A percentile compares a stretch with the other conserved stretches of the same genome.
Evolutionary conservation across 2,113 vertebrate genomes (phyloP).

Genomic region (Megaceryle torquata): DNA sequence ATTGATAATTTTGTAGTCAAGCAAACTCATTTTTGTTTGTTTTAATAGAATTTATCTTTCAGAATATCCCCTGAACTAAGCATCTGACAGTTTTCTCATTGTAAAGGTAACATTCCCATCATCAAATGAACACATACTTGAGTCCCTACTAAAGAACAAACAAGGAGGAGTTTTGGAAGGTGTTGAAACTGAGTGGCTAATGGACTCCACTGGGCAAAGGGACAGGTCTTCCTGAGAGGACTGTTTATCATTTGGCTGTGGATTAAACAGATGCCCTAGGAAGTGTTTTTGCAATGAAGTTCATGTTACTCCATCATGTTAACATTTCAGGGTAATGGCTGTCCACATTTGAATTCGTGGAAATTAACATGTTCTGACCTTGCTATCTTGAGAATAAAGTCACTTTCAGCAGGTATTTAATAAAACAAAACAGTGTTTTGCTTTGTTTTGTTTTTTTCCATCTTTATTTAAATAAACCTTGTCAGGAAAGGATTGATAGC

Average conservation of each 20-base stretch:
- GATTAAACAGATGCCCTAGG: constrained; percentile 57
- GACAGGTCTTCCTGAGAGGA: background rate
- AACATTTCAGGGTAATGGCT: constrained; percentile 7
- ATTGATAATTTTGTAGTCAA: background rate
- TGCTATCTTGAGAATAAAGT: background rate
- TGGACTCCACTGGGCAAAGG: constrained; percentile 1
- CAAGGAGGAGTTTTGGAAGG: background rate
- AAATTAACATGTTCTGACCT: constrained; percentile 35
- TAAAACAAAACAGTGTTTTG: background rate
- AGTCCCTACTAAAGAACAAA: background rate
- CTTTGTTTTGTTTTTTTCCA: background rate
- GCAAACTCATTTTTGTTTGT: background rate
- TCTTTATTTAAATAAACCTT: constrained; percentile 3
- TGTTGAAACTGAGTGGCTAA: background rate
- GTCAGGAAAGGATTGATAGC: background rate
- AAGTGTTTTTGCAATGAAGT: constrained; percentile 47
- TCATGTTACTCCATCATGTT: constrained; percentile 34
- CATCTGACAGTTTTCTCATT: background rate
- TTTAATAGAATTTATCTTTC: background rate
- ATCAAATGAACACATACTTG: background rate
- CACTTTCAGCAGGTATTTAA: background rate
- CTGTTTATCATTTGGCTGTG: constrained; percentile 53
- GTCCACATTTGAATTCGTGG: constrained; percentile 6
- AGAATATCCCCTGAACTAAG: background rate
- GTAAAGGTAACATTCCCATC: background rate